Conservation (phyloP, 2,113 vertebrate genomes). For the Entelurus aequoreus region DNA sequence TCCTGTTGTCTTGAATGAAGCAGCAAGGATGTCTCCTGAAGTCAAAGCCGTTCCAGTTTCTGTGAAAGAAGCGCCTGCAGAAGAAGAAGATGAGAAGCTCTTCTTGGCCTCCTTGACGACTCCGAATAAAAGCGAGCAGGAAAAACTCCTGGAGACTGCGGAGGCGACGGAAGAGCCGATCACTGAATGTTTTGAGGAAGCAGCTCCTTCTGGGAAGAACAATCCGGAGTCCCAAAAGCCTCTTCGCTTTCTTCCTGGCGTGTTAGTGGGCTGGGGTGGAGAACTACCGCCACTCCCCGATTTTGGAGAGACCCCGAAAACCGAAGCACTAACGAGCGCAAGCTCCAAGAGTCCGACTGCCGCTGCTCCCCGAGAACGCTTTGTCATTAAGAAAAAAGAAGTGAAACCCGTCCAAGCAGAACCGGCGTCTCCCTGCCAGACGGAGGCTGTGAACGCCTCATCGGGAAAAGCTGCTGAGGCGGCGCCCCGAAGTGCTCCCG, state of each 20-base stretch:
- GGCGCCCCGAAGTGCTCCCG: constrained; percentile 25
- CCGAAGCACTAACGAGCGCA: constrained; percentile 49
- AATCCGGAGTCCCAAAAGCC: constrained; percentile 80
- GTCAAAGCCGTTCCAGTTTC: constrained; percentile 76
- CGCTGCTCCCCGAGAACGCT: constrained; percentile 63
- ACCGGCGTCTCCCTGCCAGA: constrained; percentile 41
- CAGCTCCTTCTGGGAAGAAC: constrained; percentile 66
- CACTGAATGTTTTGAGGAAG: constrained; percentile 54
- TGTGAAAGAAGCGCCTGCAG: constrained; percentile 61
- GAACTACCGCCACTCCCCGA: constrained; percentile 78
- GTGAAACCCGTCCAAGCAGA: constrained; percentile 59
- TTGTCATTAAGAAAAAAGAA: constrained; percentile 75
- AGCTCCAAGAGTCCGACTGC: constrained; percentile 67
- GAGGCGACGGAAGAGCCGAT: constrained; percentile 54
- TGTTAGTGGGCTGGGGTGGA: constrained; percentile 88
- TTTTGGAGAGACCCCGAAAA: constrained; percentile 68
- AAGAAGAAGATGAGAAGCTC: constrained; percentile 82
- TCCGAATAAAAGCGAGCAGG: constrained; percentile 77
- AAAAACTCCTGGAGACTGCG: constrained; percentile 71
- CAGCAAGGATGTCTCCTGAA: constrained; percentile 74
- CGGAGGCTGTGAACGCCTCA: constrained; percentile 36
- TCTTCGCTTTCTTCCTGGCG: constrained; percentile 92
- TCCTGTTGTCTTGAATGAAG: constrained; percentile 73
- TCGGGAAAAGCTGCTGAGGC: constrained; percentile 42
- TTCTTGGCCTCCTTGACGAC: constrained; percentile 84